A percentile compares a stretch with the other conserved stretches of the same genome.
These are phyloP conservation scores for Psittacula cyanocephala DNA, from an alignment of 2,113 vertebrate genomes.

Conservation along the genomic window DNA sequence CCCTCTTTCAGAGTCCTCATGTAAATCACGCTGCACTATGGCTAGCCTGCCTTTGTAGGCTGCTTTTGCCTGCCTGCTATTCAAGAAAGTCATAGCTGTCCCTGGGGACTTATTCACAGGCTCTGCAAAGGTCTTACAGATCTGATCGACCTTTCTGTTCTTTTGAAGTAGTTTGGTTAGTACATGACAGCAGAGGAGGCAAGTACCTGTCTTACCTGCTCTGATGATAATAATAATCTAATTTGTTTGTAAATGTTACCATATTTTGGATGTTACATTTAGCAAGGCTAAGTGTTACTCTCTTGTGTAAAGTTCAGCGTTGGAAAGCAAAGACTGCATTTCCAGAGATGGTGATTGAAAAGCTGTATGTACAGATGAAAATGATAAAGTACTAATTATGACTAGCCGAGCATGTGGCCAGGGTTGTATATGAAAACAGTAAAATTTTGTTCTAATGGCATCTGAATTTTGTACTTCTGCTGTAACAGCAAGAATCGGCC, in stretches of 20 bases:
- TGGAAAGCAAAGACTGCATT: background rate
- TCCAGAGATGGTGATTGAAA: background rate
- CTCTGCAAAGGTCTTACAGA: background rate
- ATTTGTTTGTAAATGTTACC: background rate
- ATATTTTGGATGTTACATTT: background rate
- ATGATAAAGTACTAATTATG: background rate
- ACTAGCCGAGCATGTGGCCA: background rate
- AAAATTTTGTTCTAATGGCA: background rate
- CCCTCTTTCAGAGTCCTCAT: background rate
- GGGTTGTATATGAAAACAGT: background rate
- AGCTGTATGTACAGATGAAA: background rate
- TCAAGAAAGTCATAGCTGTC: background rate
- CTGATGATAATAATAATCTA: background rate
- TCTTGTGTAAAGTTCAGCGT: background rate
- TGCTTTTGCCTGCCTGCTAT: background rate
- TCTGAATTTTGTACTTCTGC: background rate
- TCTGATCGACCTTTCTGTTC: background rate
- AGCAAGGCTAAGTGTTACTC: background rate
- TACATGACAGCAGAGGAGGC: background rate
- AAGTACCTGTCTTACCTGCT: background rate
- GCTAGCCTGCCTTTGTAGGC: background rate
- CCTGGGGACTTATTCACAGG: background rate
- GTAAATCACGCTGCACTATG: background rate
- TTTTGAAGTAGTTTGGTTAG: background rate
- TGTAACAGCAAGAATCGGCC: background rate